phyloP scores from a whole-genome alignment of 1,140 invertebrate genomes.

The Chionoecetes opilio region DNA sequence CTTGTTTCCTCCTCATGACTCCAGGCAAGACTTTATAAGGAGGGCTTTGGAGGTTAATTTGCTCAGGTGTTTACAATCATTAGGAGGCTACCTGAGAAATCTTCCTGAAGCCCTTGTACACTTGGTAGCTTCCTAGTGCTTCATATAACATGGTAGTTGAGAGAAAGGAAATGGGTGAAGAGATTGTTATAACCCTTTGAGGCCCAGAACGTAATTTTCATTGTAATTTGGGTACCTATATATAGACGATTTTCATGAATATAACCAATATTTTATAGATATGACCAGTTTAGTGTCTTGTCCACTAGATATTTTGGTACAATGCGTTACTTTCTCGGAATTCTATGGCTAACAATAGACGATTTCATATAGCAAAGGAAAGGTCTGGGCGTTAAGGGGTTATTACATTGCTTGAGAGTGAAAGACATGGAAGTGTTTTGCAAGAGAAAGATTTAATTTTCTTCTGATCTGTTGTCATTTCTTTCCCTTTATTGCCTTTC shows the following conservation, averaged over 20 bases:
- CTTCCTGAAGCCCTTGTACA: background rate
- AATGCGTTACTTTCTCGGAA: too few relatives aligned
- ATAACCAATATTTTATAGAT: too few relatives aligned
- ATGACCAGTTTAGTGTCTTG: too few relatives aligned
- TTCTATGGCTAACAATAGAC: too few relatives aligned
- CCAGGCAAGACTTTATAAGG: background rate
- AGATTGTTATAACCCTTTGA: too few relatives aligned
- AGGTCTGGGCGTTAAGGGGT: background rate
- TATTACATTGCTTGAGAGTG: background rate
- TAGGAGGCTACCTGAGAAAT: background rate
- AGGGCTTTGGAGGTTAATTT: background rate
- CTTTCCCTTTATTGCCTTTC: background rate
- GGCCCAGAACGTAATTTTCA: too few relatives aligned
- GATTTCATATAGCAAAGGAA: too few relatives aligned
- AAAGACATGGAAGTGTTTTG: background rate
- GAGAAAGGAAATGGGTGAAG: background rate
- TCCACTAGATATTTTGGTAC: too few relatives aligned
- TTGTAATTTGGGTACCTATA: too few relatives aligned
- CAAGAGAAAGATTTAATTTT: background rate
- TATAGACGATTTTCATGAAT: too few relatives aligned
- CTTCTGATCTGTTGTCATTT: background rate
- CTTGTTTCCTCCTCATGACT: background rate
- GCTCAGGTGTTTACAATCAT: background rate
- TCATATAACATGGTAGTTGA: background rate
- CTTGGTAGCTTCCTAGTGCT: background rate